Evolutionary conservation across 2,113 vertebrate species (phyloP).

Genomic region (Sylvilagus bachmani): DNA sequence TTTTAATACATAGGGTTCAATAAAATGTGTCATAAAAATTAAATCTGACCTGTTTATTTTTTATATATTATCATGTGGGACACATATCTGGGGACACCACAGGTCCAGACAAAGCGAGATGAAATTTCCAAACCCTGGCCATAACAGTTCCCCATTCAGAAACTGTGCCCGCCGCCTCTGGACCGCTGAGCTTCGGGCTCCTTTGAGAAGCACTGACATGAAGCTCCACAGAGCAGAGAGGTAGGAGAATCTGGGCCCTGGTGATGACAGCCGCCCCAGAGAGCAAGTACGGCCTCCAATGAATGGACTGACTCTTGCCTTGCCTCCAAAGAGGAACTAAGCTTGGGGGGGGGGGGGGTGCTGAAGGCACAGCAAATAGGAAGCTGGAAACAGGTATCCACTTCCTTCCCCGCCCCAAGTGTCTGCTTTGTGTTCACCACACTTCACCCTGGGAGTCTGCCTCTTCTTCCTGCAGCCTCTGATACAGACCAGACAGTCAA

Average conservation of each 20-base stretch:
- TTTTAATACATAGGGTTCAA: neutral
- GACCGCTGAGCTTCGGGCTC: neutral
- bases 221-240: neutral
- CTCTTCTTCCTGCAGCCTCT: neutral
- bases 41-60: neutral
- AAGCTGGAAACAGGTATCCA: neutral
- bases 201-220: neutral
- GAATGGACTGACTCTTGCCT: neutral
- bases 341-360: neutral
- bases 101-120: neutral
- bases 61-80: neutral
- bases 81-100: neutral
- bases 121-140: neutral
- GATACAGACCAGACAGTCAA: neutral
- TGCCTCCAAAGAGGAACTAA: neutral
- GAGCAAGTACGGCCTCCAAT: neutral
- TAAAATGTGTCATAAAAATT: constrained; percentile 4
- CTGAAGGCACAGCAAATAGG: neutral
- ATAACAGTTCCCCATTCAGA: neutral
- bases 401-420: neutral
- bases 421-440: constrained; percentile 1
- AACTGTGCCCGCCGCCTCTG: neutral
- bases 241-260: neutral
- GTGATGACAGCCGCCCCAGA: neutral
- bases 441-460: neutral